Evolutionary conservation across 2,113 vertebrate genomes (phyloP), one percentile per base, ranked within the genome.

Genomic region (Origma solitaria): DNA sequence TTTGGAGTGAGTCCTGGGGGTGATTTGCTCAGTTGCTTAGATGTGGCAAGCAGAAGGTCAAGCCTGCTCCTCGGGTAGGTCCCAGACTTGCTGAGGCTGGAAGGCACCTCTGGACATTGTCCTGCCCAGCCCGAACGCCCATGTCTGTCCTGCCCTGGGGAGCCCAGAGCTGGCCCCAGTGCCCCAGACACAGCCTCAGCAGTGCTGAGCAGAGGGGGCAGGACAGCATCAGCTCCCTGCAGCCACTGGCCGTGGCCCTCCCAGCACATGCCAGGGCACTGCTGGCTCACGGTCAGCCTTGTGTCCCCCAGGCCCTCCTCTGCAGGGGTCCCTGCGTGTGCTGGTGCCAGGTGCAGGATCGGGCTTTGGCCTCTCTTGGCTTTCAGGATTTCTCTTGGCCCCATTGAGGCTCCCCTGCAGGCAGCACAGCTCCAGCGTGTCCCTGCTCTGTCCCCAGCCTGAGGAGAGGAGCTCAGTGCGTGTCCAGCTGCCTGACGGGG

Each of bases 391-490:
- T 8, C 31, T 3, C 27, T 1, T n/a, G 33, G 42, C 21, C n/a
- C 15, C 13, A 2, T 3, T 14, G 37, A 10, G 50, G 38, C 40
- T 69, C 14, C 27, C 14, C 27, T 15, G 77, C 22, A 9, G 2
- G 38, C 47, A 71, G 57, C 84, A 14, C 20, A 6, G 15, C 33
- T 30, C 47, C 3, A 4, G 9, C 8, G 31, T 2, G 57, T 5
- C 44, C 1, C 33, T 1, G 0, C 51, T 49, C 24, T 2, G 0
- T 5, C 50, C 24, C 0, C 40, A 6, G 53, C 2, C 57, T 1
- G 6, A n/a, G 54, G 18, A 23, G 37, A 8, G 30, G 45, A 10
- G 65, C 65, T 42, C 68, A 3, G 8, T 5, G 75, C 5, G 0
- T 4, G 37, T 17, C 61, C 82, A 4, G 56, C 65, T 37, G 31